These are phyloP conservation scores for Bombus haemorrhoidalis DNA, from an alignment of 1,140 invertebrate species.

Conservation along the genomic window DNA sequence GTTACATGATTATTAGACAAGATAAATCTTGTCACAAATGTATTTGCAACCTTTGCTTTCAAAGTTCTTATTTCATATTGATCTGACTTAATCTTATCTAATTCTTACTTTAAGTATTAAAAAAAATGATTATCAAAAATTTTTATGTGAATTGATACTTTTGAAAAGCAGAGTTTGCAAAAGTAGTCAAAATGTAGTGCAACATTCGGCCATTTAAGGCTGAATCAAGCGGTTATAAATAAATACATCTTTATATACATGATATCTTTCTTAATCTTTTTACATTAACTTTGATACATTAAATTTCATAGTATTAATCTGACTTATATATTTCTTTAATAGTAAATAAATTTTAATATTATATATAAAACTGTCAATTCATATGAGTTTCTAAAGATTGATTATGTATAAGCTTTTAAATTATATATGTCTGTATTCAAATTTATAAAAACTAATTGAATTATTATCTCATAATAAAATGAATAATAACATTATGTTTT, in stretches of 20 bases:
- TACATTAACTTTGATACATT: background rate
- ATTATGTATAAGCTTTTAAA: background rate
- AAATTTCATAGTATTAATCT: background rate
- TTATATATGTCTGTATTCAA: background rate
- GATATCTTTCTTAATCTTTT: conserved; percentile 12
- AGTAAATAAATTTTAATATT: background rate
- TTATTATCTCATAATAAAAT: background rate
- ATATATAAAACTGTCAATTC: background rate
- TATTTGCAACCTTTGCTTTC: conserved; percentile 71
- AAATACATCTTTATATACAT: conserved; percentile 78
- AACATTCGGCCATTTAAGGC: conserved; percentile 70
- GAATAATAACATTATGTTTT: background rate
- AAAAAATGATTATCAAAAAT: background rate
- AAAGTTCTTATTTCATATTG: conserved; percentile 40
- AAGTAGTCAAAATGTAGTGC: conserved; percentile 78
- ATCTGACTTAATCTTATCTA: background rate
- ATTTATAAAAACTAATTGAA: background rate
- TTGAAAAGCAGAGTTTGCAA: conserved; percentile 70
- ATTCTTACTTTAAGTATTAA: background rate
- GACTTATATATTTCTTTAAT: background rate
- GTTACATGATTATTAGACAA: conserved; percentile 70
- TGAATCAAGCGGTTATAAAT: conserved; percentile 75
- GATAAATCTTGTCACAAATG: conserved; percentile 61
- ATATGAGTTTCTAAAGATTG: background rate
- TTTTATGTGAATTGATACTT: conserved; percentile 39